These are phyloP conservation scores for Eciton burchellii DNA, from an alignment of 1,140 invertebrate species.

Conservation along the genomic window DNA sequence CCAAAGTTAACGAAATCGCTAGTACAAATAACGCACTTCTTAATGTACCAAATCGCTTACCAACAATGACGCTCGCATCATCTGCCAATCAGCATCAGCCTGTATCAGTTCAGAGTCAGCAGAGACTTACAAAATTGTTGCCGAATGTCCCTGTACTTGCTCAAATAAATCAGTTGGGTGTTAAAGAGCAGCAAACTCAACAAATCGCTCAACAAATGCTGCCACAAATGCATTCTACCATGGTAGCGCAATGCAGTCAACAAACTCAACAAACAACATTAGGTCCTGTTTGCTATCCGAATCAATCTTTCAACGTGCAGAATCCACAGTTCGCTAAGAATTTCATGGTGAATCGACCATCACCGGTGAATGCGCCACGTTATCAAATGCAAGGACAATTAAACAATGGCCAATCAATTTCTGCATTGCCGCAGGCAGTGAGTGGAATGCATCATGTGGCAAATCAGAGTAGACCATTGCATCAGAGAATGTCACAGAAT, in stretches of 20 bases:
- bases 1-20: slow-evolving; percentile 37
- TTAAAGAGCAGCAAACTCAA: slow-evolving; percentile 60
- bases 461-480: slow-evolving; percentile 68
- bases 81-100: slow-evolving; percentile 50
- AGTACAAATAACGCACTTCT: not conserved
- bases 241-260: slow-evolving; percentile 18
- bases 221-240: slow-evolving; percentile 8
- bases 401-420: not conserved
- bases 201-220: slow-evolving; percentile 35
- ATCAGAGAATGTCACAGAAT: slow-evolving; percentile 67
- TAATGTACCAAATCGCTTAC: slow-evolving; percentile 64
- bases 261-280: slow-evolving; percentile 45
- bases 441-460: slow-evolving; percentile 62
- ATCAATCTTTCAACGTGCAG: slow-evolving; percentile 78
- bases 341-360: slow-evolving; percentile 72
- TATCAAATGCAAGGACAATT: slow-evolving; percentile 72
- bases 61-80: slow-evolving; percentile 61
- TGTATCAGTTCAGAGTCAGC: slow-evolving; percentile 47
- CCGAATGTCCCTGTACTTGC: slow-evolving; percentile 34
- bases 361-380: slow-evolving; percentile 56
- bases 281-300: slow-evolving; percentile 68
- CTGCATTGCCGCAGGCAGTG: slow-evolving; percentile 59
- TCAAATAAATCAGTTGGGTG: slow-evolving; percentile 56
- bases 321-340: slow-evolving; percentile 79
- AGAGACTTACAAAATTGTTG: slow-evolving; percentile 55